Percentiles rank a stretch among this genome's conserved stretches.
Conservation (phyloP, 2,888 invertebrate species). For the Rhagium mordax region DNA sequence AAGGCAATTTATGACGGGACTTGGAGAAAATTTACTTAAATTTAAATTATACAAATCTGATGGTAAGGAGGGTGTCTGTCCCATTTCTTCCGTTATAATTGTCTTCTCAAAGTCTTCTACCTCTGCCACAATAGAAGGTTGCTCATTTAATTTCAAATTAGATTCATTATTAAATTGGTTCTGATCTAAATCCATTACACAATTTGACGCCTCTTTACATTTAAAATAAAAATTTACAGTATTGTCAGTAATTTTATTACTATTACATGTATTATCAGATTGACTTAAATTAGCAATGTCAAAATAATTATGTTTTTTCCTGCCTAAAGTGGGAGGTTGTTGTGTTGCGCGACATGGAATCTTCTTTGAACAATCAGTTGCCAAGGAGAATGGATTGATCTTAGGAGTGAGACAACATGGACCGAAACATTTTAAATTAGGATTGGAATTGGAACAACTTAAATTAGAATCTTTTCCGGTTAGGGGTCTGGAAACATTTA, state of each 20-base stretch:
- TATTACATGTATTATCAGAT: constrained; percentile 3
- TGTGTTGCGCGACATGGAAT: not conserved
- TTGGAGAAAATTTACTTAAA: constrained; percentile 41
- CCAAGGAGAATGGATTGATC: constrained; percentile 27
- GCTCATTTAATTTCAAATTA: constrained; percentile 16
- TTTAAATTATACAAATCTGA: constrained; percentile 40
- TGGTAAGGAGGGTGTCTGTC: constrained; percentile 34
- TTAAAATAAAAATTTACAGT: constrained; percentile 25
- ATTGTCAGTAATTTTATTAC: not conserved
- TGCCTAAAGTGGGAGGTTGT: not conserved
- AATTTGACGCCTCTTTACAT: constrained; percentile 5
- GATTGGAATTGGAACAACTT: not conserved
- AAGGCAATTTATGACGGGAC: constrained; percentile 40
- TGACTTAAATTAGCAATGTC: constrained; percentile 11
- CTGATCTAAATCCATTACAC: constrained; percentile 9
- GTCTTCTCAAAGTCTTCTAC: constrained; percentile 53
- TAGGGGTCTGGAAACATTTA: constrained; percentile 17
- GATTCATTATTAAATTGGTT: not conserved
- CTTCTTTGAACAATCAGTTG: constrained; percentile 3
- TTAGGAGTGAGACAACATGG: constrained; percentile 3
- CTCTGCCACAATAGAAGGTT: constrained; percentile 55
- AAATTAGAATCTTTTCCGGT: not conserved
- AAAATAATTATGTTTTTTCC: not conserved
- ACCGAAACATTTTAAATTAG: constrained; percentile 1
- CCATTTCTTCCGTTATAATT: constrained; percentile 48